Evolutionary conservation across 1,140 invertebrate species (phyloP), one percentile per base, ranked within the genome.

Genomic region (Procambarus virginalis): DNA sequence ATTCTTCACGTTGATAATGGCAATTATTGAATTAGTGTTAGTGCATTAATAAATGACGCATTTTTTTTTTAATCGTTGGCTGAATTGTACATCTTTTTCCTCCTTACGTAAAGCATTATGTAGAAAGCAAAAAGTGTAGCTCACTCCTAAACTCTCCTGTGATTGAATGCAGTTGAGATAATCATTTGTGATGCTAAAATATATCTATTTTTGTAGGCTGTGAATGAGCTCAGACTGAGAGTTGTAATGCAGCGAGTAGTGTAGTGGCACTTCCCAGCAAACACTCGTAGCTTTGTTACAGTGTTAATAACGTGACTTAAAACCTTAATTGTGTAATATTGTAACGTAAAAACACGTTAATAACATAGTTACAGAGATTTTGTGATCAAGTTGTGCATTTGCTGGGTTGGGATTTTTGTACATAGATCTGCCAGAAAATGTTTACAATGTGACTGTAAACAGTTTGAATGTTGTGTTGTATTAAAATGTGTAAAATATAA

Each of bases 151-250:
- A 80, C 78, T 80, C 78, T 46, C 8, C 55, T 20, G 9, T 80
- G 22, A 58, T 58, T 80, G 20, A 64, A 5, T 80, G 49, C 55
- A 58, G 49, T 55, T 45, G 51, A 55, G 20, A 80, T 55, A 22
- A 80, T 58, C 34, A 22, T 6, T 80, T 51, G 48, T 73, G 68
- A 73, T 73, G 68, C 22, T 73, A 22, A 73, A 73, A 80, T 80
- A 34, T 22, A 80, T 80, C 49, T 80, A 80, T 80, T 80, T 80
- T 80, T 80, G 78, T 80, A 80, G 49, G 55, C 3, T 58, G 78
- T 80, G 78, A 34, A 58, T 20, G 20, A 80, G 5, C 8, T 80
- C 8, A 55, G 49, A 55, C 58, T 22, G 49, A 3, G 78, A 58
- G 5, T 5, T 55, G n/a, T 58, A 49, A 58, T 22, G 51, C 49